Evolutionary conservation across 2,888 invertebrate genomes (phyloP).

Genomic region (Stenotaenia linearis): DNA sequence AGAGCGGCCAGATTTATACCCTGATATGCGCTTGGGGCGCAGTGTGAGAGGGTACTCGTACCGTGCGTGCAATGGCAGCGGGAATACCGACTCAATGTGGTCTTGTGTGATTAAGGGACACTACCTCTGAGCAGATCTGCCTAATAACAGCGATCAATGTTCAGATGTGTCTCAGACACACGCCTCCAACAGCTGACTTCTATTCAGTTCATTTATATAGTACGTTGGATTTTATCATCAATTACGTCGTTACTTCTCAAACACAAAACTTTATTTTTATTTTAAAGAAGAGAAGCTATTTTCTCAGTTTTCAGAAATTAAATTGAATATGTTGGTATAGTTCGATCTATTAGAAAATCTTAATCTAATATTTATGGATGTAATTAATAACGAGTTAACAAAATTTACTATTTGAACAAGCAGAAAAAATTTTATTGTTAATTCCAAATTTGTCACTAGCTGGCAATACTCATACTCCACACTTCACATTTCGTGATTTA

Average conservation of each 20-base stretch:
- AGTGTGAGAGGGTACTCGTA: slow-evolving; percentile 26
- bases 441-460: background rate
- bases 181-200: slow-evolving; percentile 18
- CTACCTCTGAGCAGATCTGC: slow-evolving; percentile 31
- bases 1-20: slow-evolving; percentile 28
- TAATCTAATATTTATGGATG: too few relatives aligned
- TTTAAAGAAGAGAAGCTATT: background rate
- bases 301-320: background rate
- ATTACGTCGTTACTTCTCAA: background rate
- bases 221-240: background rate
- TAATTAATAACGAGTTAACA: too few relatives aligned
- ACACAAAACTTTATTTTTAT: too few relatives aligned
- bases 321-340: background rate
- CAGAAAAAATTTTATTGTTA: too few relatives aligned
- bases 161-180: slow-evolving; percentile 32
- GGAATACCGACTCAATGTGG: slow-evolving; percentile 27
- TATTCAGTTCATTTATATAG: background rate
- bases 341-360: too few relatives aligned
- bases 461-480: background rate
- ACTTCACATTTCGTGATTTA: too few relatives aligned
- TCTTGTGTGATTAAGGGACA: slow-evolving; percentile 27
- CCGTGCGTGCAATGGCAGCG: slow-evolving; percentile 27
- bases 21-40: background rate
- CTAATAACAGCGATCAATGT: slow-evolving; percentile 29
- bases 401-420: too few relatives aligned